Conservation (phyloP, 2,113 vertebrate genomes). For the Mormyrus iriodes region DNA sequence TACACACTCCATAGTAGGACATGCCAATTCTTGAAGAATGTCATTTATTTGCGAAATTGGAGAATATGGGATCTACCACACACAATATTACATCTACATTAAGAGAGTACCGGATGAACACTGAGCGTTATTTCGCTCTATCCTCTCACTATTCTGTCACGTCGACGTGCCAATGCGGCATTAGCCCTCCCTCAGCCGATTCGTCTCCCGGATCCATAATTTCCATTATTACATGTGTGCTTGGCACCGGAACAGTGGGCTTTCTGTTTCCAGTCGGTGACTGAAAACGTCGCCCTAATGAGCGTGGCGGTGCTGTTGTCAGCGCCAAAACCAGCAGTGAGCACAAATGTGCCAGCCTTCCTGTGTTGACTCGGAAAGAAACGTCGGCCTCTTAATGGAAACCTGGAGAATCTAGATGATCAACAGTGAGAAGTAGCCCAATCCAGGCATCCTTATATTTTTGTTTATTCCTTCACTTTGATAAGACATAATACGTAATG, state of each 20-base stretch:
- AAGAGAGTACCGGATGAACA: not conserved
- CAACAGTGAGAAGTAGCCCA: constrained; percentile 39
- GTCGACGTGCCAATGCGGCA: constrained; percentile 3
- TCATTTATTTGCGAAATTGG: not conserved
- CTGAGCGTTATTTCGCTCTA: not conserved
- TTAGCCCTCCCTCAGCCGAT: constrained; percentile 30
- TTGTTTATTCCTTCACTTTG: not conserved
- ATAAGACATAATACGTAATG: not conserved
- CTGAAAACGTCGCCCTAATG: constrained; percentile 51
- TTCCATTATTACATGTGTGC: constrained; percentile 49
- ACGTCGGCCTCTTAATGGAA: constrained; percentile 47
- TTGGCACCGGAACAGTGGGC: constrained; percentile 31
- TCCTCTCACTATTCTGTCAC: constrained; percentile 4
- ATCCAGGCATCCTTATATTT: constrained; percentile 44
- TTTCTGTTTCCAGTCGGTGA: constrained; percentile 42
- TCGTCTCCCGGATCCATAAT: constrained; percentile 38
- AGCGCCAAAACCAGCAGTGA: constrained; percentile 41
- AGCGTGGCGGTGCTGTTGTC: constrained; percentile 48
- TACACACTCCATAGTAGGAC: not conserved
- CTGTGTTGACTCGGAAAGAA: constrained; percentile 44
- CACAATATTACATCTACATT: not conserved
- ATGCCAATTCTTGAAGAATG: not conserved
- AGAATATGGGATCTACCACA: not conserved
- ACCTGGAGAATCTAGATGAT: constrained; percentile 52
- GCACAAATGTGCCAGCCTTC: constrained; percentile 40